A percentile compares a stretch with the other conserved stretches of the same genome.
Conservation (phyloP, 1,140 invertebrate species). For the Lanistes nyassanus region DNA sequence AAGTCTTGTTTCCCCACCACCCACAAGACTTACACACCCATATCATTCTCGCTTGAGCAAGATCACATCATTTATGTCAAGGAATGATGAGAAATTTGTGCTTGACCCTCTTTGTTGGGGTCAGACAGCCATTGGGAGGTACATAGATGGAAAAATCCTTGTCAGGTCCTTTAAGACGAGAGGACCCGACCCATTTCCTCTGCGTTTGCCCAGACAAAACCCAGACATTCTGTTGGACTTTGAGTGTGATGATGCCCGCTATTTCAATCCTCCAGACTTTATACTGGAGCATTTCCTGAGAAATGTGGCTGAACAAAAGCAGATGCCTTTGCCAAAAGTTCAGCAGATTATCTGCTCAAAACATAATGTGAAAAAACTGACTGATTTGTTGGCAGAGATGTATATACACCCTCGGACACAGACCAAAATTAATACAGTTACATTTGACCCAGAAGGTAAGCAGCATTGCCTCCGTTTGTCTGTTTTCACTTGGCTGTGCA, state of each 20-base stretch:
- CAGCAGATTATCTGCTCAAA: constrained; percentile 52
- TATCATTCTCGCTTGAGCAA: constrained; percentile 41
- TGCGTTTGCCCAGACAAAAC: constrained; percentile 41
- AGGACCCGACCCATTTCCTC: constrained; percentile 57
- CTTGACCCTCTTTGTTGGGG: constrained; percentile 57
- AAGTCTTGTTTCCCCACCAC: constrained; percentile 54
- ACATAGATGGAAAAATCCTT: constrained; percentile 59
- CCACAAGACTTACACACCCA: constrained; percentile 17
- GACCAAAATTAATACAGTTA: constrained; percentile 33
- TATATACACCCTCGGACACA: constrained; percentile 29
- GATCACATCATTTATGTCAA: constrained; percentile 37
- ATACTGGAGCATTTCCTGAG: constrained; percentile 60
- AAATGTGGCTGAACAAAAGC: constrained; percentile 44
- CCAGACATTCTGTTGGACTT: constrained; percentile 45
- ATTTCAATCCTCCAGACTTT: constrained; percentile 57
- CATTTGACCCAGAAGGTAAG: constrained; percentile 50
- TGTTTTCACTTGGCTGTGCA: not conserved
- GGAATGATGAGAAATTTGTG: constrained; percentile 57
- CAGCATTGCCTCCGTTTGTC: constrained; percentile 1
- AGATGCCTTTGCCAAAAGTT: constrained; percentile 47
- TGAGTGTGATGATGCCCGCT: constrained; percentile 54
- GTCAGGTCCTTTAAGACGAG: constrained; percentile 58
- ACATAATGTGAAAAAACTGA: constrained; percentile 62
- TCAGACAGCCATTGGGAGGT: constrained; percentile 54
- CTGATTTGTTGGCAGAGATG: constrained; percentile 52